A percentile compares a stretch with the other conserved stretches of the same genome.
These are phyloP conservation scores for Amblyopsis rosae DNA, from an alignment of 2,113 vertebrate genomes.

Conservation along the genomic window DNA sequence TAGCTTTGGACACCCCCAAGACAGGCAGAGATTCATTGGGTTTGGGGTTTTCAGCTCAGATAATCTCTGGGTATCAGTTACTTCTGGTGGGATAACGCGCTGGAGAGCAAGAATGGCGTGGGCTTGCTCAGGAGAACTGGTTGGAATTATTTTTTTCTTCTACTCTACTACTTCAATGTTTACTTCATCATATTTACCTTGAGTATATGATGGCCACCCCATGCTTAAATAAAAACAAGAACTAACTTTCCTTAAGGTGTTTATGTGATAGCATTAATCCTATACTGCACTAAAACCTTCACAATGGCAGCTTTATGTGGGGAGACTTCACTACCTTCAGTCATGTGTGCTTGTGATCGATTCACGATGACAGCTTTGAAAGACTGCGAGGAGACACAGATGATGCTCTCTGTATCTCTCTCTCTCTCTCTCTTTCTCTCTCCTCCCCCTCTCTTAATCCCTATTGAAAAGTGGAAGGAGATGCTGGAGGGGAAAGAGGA, in stretches of 20 bases:
- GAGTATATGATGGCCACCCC: slow-evolving; percentile 24
- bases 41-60: slow-evolving; percentile 56
- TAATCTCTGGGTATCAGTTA: slow-evolving; percentile 66
- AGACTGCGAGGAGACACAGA: slow-evolving; percentile 43
- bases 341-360: slow-evolving; percentile 19
- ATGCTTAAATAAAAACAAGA: slow-evolving; percentile 2
- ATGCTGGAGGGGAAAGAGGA: slow-evolving; percentile 48
- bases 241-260: not conserved
- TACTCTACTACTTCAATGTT: slow-evolving; percentile 51
- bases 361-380: slow-evolving; percentile 43
- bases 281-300: not conserved
- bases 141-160: slow-evolving; percentile 49
- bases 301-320: not conserved
- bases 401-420: slow-evolving; percentile 18
- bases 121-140: slow-evolving; percentile 48
- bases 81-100: slow-evolving; percentile 61
- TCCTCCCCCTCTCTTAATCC: slow-evolving; percentile 53
- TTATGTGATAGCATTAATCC: not conserved
- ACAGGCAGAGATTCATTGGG: slow-evolving; percentile 44
- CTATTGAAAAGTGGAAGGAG: slow-evolving; percentile 61
- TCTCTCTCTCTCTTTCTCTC: slow-evolving; percentile 30
- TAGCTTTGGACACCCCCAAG: slow-evolving; percentile 33
- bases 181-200: slow-evolving; percentile 49
- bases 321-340: not conserved
- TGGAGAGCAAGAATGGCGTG: slow-evolving; percentile 62